phyloP scores from a whole-genome alignment of 2,797 vertebrate genomes.

The Eutrigla gurnardus region DNA sequence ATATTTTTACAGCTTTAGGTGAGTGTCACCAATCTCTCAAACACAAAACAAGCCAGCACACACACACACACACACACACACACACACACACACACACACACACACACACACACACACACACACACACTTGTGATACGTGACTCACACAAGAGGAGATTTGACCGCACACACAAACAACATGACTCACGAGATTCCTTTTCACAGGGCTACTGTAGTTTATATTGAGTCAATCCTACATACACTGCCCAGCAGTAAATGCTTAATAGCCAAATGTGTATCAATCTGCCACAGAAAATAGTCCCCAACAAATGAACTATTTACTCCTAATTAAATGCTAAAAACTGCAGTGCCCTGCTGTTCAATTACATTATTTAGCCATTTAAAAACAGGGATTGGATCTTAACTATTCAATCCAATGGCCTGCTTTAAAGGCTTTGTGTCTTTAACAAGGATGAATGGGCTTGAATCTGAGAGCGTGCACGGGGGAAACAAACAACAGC shows the following conservation, averaged over 20 bases:
- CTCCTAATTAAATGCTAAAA: background rate
- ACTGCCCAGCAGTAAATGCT: background rate
- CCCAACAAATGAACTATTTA: background rate
- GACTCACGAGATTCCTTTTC: too few species aligned
- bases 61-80: too few species aligned
- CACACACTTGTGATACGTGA: too few species aligned
- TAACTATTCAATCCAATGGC: too few species aligned
- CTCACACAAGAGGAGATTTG: too few species aligned
- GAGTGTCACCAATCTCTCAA: too few species aligned
- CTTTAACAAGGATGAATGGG: background rate
- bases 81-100: too few species aligned
- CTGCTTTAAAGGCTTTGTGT: background rate
- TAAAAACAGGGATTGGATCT: background rate
- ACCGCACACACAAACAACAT: too few species aligned
- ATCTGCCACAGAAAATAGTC: background rate
- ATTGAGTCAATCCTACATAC: background rate
- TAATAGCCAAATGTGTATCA: background rate
- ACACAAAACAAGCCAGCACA: too few species aligned
- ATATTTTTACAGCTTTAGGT: too few species aligned
- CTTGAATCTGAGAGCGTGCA: background rate
- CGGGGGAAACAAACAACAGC: background rate
- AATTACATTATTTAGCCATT: background rate
- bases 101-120: too few species aligned
- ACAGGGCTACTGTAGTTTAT: background rate
- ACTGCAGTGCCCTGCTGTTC: background rate